Evolutionary conservation across 2,113 vertebrate species (phyloP).

Genomic region (Hemicordylus capensis): DNA sequence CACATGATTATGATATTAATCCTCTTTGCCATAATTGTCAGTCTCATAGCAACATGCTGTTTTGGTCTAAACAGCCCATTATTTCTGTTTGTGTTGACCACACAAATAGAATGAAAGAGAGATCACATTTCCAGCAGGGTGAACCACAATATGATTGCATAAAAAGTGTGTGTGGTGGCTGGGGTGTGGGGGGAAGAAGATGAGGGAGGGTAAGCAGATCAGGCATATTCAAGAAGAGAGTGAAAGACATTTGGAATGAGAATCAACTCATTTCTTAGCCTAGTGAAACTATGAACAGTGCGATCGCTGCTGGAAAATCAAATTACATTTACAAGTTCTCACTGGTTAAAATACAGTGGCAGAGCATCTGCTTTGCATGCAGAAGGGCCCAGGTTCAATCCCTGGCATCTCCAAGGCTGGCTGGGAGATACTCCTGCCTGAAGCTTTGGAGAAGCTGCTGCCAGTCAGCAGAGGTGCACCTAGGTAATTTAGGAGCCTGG

Average conservation of each 20-base stretch:
- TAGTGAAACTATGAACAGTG: background rate
- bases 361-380: too few species aligned
- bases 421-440: too few species aligned
- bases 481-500: too few species aligned
- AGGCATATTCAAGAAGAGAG: background rate
- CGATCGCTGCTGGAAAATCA: background rate
- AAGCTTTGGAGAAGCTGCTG: too few species aligned
- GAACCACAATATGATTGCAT: background rate
- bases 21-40: background rate
- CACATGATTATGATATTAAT: constrained; percentile 14
- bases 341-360: background rate
- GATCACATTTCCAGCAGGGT: background rate
- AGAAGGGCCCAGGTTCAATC: too few species aligned
- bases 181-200: too few species aligned
- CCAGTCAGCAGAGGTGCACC: too few species aligned
- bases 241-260: background rate
- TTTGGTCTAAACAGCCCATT: constrained; percentile 31
- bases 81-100: background rate
- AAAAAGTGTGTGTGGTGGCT: too few species aligned
- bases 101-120: background rate
- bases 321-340: background rate
- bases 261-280: background rate
- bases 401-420: too few species aligned
- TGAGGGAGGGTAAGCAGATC: background rate
- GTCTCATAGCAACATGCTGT: constrained; percentile 35